Base-by-base conservation (phyloP, 2,113 vertebrate genomes). In the Pao palembangensis region DNA sequence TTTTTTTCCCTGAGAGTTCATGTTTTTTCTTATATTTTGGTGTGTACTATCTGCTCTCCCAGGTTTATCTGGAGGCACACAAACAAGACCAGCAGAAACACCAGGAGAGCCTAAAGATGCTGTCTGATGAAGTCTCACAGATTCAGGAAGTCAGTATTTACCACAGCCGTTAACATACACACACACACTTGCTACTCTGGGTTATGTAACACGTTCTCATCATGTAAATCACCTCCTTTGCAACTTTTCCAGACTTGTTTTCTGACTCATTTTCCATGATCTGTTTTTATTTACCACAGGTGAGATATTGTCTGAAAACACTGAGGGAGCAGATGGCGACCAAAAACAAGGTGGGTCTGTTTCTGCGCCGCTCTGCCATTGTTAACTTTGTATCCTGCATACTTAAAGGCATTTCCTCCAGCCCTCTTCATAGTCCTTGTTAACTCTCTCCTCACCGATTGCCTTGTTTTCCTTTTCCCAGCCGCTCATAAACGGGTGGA, bases 101-200 rank as follows among this genome's bases (percentile, higher is more conserved):
- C 0, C 92, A 93, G 52, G 85, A 95, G 85, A 93, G 80, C 19
- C 69, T 95, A 50, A 90, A 81, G 73, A 94, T 94, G 86, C 87
- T 95, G 55, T 94, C 92, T 47, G 94, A 94, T 3, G 93, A 97
- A 78, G 93, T 93, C 44, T 91, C 92, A 18, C 93, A 95, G 59
- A 94, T 94, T 21, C 94, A 95, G 54, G 93, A 94, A 92, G 94
- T 94, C 17, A 7, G 50, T 6, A 1, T 34, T 23, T 18, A 12
- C 51, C 21, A 5, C 14, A 3, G 0, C 17, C n/a, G 5, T 19
- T 50, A 16, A 8, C 17, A n/a, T 6, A n/a, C 44, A 46, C 17
- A 5, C 15, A 46, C 44, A 46, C 44, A 16, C 12, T 2, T 18
- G 47, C 47, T 49, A 16, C 14, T 56, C 11, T 16, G 20, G 28